Evolutionary conservation across 2,797 vertebrate genomes (phyloP).

Genomic region (Podarcis lilfordi): DNA sequence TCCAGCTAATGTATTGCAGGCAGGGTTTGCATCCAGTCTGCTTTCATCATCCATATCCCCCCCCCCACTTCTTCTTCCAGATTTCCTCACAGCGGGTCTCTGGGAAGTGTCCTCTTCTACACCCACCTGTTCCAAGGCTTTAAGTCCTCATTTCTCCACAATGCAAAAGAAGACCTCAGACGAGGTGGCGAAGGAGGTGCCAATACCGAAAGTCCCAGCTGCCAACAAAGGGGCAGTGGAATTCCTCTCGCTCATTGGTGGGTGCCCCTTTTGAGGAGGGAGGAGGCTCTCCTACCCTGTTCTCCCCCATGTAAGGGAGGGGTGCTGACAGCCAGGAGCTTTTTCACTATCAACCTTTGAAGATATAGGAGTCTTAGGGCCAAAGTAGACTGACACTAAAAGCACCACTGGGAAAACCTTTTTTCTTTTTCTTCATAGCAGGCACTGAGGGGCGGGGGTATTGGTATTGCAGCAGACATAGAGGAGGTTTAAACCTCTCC

Average conservation of each 20-base stretch:
- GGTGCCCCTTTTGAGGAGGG: neutral
- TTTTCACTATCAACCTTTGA: neutral
- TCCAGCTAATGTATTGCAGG: neutral
- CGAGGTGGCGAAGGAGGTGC: neutral
- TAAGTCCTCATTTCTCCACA: neutral
- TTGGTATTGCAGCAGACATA: too few relatives aligned
- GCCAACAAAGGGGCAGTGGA: slow-evolving; percentile 16
- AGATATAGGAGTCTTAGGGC: neutral
- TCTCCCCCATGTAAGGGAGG: neutral
- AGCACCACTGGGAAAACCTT: neutral
- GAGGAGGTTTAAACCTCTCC: neutral
- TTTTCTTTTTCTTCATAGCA: neutral
- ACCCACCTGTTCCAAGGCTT: neutral
- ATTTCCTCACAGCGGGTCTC: neutral
- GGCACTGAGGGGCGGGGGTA: neutral
- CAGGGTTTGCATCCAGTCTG: neutral
- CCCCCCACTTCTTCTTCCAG: neutral
- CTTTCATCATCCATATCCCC: neutral
- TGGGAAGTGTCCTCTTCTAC: neutral
- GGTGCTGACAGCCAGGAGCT: neutral
- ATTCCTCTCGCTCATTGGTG: slow-evolving; percentile 59
- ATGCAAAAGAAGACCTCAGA: neutral
- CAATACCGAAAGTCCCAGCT: neutral
- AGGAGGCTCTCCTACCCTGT: too few relatives aligned
- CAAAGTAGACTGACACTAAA: neutral